Evolutionary conservation across 2,888 invertebrate species (phyloP), one percentile per base, ranked within the genome.

Genomic region (Cantharis rustica): DNA sequence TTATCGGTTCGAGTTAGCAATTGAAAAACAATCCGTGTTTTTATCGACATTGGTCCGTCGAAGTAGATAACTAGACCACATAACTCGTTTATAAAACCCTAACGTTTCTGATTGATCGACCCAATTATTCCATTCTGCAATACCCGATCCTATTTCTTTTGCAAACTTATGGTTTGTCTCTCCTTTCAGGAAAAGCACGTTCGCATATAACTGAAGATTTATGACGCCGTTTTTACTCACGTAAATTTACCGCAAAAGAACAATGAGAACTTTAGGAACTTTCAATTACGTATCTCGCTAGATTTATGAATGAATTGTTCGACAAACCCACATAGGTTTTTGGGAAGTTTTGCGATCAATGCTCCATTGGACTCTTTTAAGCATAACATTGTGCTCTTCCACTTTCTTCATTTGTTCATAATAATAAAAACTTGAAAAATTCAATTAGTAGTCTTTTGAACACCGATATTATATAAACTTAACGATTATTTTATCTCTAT

Each of bases 21-120:
- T 47, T 66, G 31, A 72, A 66, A 31, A n/a, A 47, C 9, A 47
- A 68, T 72, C 71, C 27, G 16, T 27, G 26, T 66, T 72, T 63
- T 13, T 31, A 63, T 66, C 31, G 31, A 31, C 31, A 16, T 64
- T 11, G n/a, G n/a, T 47, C 64, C 27, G 64, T 23, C 27, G 47
- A 16, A 47, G 71, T 64, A 71, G 71, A 26, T 62, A 61, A 26
- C 71, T 26, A 69, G 71, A 63, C 17, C 20, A 62, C 61, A 62
- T 47, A 47, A 47, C 47, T 47, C n/a, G 47, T 47, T 47, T 47
- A n/a, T 47, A 47, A n/a, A 47, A 47, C 47, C 47, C 47, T 47
- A 47, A 47, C 47, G 47, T 47, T 47, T 47, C n/a, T 47, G 47
- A 47, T 47, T 47, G 47, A 47, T 47, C 47, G 47, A n/a, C 47